Evolutionary conservation across 2,888 invertebrate genomes (phyloP).

Genomic region (Melangyna quadrimaculata): DNA sequence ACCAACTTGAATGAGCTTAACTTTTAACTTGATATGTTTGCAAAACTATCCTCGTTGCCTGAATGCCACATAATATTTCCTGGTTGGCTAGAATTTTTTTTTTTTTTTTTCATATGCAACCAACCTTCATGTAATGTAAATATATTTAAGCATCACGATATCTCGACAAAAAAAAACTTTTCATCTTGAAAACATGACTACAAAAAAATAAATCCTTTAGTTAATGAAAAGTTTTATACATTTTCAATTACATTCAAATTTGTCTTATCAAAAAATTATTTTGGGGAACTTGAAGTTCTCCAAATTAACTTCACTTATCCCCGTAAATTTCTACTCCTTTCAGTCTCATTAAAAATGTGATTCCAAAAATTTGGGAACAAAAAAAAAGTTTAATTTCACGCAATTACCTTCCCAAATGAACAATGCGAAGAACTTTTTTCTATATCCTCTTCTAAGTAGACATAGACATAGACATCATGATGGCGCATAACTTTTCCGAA

Average conservation of each 20-base stretch:
- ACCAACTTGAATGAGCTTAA: too few species aligned
- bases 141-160: too few species aligned
- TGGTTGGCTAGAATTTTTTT: too few species aligned
- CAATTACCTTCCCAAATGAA: constrained; percentile 56
- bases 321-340: constrained; percentile 25
- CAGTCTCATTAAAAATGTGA: neutral
- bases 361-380: neutral
- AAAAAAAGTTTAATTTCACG: constrained; percentile 26
- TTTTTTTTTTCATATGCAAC: too few species aligned
- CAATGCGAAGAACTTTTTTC: constrained; percentile 64
- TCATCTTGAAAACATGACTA: neutral
- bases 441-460: neutral
- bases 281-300: constrained; percentile 3
- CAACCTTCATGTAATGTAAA: too few species aligned
- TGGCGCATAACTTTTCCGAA: constrained; percentile 29
- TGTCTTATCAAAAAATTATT: neutral
- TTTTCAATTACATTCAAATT: neutral
- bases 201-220: neutral
- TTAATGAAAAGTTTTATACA: neutral
- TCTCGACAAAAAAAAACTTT: neutral
- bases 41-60: too few species aligned
- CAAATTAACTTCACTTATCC: constrained; percentile 17
- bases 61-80: too few species aligned
- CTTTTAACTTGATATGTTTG: too few species aligned
- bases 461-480: constrained; percentile 2